A percentile compares a stretch with the other conserved stretches of the same genome.
phyloP scores from a whole-genome alignment of 2,888 invertebrate genomes.

The Acronicta psi region DNA sequence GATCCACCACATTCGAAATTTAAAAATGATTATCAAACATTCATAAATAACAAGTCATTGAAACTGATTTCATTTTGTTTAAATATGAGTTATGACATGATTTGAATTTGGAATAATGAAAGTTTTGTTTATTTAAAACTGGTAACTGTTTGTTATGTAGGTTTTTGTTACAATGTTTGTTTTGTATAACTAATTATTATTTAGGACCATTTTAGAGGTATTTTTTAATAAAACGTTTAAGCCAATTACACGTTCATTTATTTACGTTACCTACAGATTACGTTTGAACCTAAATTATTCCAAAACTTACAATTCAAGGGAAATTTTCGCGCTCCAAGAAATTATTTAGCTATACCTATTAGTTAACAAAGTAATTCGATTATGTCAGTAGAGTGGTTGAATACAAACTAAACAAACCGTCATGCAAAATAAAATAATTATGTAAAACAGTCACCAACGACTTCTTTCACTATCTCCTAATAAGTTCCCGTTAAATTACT shows the following conservation, averaged over 20 bases:
- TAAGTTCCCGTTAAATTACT: no score
- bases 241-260: no score
- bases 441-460: no score
- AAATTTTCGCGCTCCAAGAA: background rate
- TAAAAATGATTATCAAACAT: constrained; percentile 62
- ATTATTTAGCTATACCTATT: background rate
- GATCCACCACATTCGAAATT: constrained; percentile 62
- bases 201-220: no score
- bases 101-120: constrained; percentile 58
- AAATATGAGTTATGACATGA: constrained; percentile 58
- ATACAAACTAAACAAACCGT: no score
- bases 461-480: no score
- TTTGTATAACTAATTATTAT: background rate
- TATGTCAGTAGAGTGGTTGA: no score
- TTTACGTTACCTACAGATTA: background rate
- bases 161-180: constrained; percentile 20
- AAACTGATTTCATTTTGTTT: constrained; percentile 55
- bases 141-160: constrained; percentile 20
- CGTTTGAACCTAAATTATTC: background rate
- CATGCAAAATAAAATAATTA: background rate
- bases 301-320: background rate
- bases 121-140: constrained; percentile 43
- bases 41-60: constrained; percentile 65
- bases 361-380: no score
- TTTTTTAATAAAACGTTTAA: no score